Percentiles rank a stretch among this genome's conserved stretches.
phyloP scores from a whole-genome alignment of 2,113 vertebrate genomes.

The Dipodomys ordii region DNA sequence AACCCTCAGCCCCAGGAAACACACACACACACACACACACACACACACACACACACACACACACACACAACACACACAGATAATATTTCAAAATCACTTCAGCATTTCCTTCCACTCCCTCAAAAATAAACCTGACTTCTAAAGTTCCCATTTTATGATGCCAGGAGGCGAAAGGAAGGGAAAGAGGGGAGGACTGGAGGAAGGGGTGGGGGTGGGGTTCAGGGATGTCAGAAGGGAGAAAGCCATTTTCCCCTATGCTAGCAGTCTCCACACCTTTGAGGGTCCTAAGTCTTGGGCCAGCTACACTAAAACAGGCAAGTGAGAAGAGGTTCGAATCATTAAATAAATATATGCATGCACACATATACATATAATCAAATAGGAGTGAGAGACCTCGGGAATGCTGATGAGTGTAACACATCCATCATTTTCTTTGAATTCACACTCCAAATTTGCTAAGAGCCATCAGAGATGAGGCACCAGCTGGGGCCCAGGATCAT shows the following conservation, averaged over 20 bases:
- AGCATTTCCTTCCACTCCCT: neutral
- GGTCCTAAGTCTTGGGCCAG: neutral
- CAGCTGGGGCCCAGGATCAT: neutral
- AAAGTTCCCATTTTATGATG: slow-evolving; percentile 73
- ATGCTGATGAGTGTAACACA: neutral
- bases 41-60: neutral
- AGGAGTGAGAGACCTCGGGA: too few species aligned
- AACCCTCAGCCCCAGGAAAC: neutral
- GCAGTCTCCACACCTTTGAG: neutral
- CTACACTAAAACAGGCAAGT: neutral
- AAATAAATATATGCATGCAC: too few species aligned
- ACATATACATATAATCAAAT: neutral
- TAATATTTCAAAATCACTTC: neutral
- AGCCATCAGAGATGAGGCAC: neutral
- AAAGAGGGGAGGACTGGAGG: neutral
- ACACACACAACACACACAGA: neutral
- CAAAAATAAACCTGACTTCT: slow-evolving; percentile 59
- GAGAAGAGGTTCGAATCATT: neutral
- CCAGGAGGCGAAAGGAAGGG: slow-evolving; percentile 50
- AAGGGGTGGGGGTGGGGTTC: neutral
- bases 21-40: neutral
- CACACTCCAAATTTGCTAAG: neutral
- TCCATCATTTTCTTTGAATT: neutral
- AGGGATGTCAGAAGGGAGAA: neutral
- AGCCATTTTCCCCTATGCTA: neutral